These are phyloP conservation scores for Epicampocera succincta DNA, from an alignment of 2,888 invertebrate species.

Conservation along the genomic window DNA sequence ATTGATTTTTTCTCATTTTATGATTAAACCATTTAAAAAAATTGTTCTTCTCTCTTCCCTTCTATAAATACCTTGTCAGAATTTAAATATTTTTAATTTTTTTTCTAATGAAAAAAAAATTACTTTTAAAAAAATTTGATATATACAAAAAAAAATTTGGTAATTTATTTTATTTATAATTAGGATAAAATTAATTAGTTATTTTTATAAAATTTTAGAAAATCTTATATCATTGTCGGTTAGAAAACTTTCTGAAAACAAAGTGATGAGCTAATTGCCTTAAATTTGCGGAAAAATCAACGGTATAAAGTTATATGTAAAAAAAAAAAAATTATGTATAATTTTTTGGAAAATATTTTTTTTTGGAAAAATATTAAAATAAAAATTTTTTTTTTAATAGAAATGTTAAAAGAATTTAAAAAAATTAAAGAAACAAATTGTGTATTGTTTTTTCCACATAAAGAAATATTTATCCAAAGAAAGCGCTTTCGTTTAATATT, in stretches of 20 bases:
- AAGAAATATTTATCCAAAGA: too few species aligned
- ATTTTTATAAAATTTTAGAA: conserved; percentile 17
- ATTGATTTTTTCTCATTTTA: conserved; percentile 8
- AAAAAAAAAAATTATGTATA: too few species aligned
- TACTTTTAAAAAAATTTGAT: conserved; percentile 42
- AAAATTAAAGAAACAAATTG: neutral
- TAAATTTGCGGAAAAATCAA: too few species aligned
- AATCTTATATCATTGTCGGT: conserved; percentile 42
- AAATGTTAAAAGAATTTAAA: too few species aligned
- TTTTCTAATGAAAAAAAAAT: conserved; percentile 6
- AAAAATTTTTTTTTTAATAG: too few species aligned
- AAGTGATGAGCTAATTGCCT: too few species aligned
- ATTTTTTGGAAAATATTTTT: too few species aligned
- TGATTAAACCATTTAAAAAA: conserved; percentile 56
- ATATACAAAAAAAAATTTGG: conserved; percentile 55
- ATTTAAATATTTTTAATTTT: conserved; percentile 44
- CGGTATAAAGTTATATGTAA: too few species aligned
- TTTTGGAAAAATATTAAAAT: too few species aligned
- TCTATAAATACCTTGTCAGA: conserved; percentile 55
- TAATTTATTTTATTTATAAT: conserved; percentile 30
- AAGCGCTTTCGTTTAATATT: too few species aligned
- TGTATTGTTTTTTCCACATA: too few species aligned
- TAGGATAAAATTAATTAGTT: conserved; percentile 40
- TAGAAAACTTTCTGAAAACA: conserved; percentile 19
- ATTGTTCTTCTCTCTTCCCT: conserved; percentile 32